Evolutionary conservation across 2,113 vertebrate genomes (phyloP).

Genomic region (Calidris pygmaea): DNA sequence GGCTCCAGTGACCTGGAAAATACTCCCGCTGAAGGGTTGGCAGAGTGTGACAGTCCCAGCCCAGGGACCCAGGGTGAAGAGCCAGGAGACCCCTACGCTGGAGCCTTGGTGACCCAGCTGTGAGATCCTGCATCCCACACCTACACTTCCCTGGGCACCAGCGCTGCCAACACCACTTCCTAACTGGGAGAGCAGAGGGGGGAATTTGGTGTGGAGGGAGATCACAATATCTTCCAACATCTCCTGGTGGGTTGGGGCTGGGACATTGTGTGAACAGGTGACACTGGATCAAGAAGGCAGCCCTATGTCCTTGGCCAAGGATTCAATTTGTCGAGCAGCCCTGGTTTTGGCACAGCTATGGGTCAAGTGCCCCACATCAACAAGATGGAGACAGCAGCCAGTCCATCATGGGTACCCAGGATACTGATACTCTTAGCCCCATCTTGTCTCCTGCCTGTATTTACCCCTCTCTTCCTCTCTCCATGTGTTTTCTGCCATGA

Average conservation of each 20-base stretch:
- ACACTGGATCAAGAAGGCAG: neutral
- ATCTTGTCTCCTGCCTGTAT: neutral
- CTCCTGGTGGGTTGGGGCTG: neutral
- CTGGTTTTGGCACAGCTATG: accelerated
- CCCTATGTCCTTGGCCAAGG: neutral
- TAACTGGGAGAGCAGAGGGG: neutral
- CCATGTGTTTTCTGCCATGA: neutral
- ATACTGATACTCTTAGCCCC: neutral
- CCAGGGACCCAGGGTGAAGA: neutral
- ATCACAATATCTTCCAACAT: neutral
- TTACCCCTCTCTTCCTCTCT: neutral
- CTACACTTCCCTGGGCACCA: neutral
- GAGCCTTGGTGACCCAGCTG: neutral
- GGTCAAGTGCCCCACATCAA: neutral
- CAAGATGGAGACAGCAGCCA: neutral
- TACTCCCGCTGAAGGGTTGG: neutral
- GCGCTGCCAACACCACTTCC: neutral
- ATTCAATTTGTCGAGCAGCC: no score
- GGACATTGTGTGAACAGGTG: neutral
- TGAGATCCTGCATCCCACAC: neutral
- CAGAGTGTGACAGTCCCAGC: neutral
- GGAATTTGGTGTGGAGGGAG: neutral
- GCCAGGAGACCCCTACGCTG: neutral
- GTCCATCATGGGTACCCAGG: accelerated
- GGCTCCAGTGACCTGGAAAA: neutral